Conservation (phyloP, 2,888 invertebrate genomes). For the Agriotes lineatus region DNA sequence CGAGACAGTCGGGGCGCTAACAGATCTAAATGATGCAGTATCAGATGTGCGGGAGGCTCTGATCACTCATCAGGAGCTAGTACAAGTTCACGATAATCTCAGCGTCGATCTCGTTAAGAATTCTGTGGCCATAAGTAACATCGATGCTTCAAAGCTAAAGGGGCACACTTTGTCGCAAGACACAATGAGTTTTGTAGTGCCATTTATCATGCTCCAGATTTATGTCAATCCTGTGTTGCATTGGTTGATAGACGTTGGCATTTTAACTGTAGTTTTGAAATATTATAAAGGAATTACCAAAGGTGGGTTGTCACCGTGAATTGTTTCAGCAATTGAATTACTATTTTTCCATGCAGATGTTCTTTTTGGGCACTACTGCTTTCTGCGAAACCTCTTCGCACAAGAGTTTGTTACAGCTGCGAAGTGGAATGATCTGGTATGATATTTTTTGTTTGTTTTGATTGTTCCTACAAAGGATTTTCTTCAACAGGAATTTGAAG, state of each 20-base stretch:
- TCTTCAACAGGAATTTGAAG: slow-evolving; percentile 65
- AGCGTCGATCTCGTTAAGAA: slow-evolving; percentile 65
- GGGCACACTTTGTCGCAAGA: slow-evolving; percentile 75
- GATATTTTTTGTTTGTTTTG: too few species aligned
- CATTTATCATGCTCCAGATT: slow-evolving; percentile 78
- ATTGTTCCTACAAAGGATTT: too few species aligned
- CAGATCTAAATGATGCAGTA: slow-evolving; percentile 63
- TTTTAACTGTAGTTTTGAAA: slow-evolving; percentile 68
- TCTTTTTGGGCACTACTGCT: slow-evolving; percentile 66
- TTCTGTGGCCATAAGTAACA: slow-evolving; percentile 64
- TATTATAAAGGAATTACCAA: slow-evolving; percentile 51
- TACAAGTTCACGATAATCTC: slow-evolving; percentile 63
- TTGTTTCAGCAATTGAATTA: not conserved
- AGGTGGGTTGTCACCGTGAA: slow-evolving; percentile 48
- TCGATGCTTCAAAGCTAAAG: slow-evolving; percentile 69
- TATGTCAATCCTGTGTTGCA: slow-evolving; percentile 83
- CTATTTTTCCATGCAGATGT: slow-evolving; percentile 64
- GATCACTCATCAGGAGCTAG: slow-evolving; percentile 70
- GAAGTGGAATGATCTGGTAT: slow-evolving; percentile 67
- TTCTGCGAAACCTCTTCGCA: slow-evolving; percentile 70
- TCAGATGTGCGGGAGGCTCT: slow-evolving; percentile 71
- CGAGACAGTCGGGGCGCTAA: slow-evolving; percentile 63
- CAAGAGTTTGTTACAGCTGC: slow-evolving; percentile 74
- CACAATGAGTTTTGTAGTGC: slow-evolving; percentile 78
- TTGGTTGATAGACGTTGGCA: slow-evolving; percentile 75